Base-by-base conservation (phyloP, 2,888 invertebrate species). In the Ornithoptera priamus region DNA sequence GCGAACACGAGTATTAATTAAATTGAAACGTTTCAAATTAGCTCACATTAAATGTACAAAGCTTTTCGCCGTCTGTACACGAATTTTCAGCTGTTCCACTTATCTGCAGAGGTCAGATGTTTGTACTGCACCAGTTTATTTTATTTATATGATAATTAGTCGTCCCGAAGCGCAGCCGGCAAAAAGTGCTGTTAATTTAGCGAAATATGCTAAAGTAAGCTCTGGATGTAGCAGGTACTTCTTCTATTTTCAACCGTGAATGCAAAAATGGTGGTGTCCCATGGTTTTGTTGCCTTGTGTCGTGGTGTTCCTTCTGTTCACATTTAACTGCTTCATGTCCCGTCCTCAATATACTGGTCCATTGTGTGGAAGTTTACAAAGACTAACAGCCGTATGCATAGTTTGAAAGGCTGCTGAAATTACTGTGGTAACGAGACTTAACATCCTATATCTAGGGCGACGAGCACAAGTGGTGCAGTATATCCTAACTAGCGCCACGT, bases 31-130 rank as follows among this genome's bases (percentile, higher is more conserved):
- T 17, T 57, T 66, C 60, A 12, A 24, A 39, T 50, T 58, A 64
- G 46, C 18, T 64, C 36, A 64, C 18, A 36, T 50, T 36, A 64
- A 12, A 53, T 50, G 58, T 57, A 46, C 62, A 1, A 36, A 58
- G 61, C 46, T 39, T 65, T 65, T 30, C 50, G 36, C 50, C 30
- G 30, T 0, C 42, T 42, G 8, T 42, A n/a, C 39, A 24, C 42
- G 53, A 50, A 50, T 64, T 66, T 66, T 64, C 30, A 42, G 39
- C 65, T 36, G 57, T 57, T 57, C 57, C 64, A 62, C 65, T 69
- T 69, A 69, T 69, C 69, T 65, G 42, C 65, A 30, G 20, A 65
- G 69, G 69, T 66, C 69, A 70, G 69, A 22, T 66, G 69, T 70
- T 70, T 66, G 62, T 53, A 57, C 66, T 59, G 46, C 66, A 56